Evolutionary conservation across 37 sponge, comb jelly and placozoan species (phyloP), one percentile per base, ranked within the genome.

Genomic region (Geodia barretti): DNA sequence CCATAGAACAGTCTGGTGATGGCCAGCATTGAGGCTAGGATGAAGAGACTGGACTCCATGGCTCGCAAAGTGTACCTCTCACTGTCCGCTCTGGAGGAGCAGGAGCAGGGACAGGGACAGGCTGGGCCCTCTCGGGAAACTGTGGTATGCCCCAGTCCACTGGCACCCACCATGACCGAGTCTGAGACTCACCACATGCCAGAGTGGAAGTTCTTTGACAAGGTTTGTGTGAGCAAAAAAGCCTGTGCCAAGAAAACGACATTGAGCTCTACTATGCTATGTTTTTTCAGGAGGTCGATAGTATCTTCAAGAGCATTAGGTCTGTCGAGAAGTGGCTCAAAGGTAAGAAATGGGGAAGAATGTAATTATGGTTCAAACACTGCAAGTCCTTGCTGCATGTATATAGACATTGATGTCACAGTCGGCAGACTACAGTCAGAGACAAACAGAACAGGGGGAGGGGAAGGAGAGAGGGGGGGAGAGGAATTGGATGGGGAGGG

Each of bases 191-290:
- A n/a, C n/a, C 38, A 39, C n/a, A 11, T 74, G 38, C 83, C 83
- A 31, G 75, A 83, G 68, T 83, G 83, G 83, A 83, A 74, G 54
- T 73, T 81, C 64, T 81, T 74, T 66, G 64, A 83, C 58, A 83
- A 68, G 68, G 68, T 68, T 20, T 33, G 19, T 28, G 24, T 2
- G 24, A 28, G 3, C 3, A n/a, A n/a, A n/a, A n/a, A n/a, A n/a
- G n/a, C n/a, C n/a, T n/a, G n/a, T n/a, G n/a, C n/a, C n/a, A n/a
- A n/a, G n/a, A n/a, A n/a, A n/a, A n/a, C n/a, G n/a, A n/a, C n/a
- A n/a, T n/a, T n/a, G n/a, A n/a, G n/a, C n/a, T 19, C n/a, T 64
- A 64, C 24, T 28, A 19, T 19, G 28, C 24, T 43, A 3, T 17
- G 9, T 5, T 24, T 17, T n/a, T 36, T 14, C 41, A 77, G 77